phyloP scores from a whole-genome alignment of 2,797 vertebrate species.

The Eulemur mongoz region DNA sequence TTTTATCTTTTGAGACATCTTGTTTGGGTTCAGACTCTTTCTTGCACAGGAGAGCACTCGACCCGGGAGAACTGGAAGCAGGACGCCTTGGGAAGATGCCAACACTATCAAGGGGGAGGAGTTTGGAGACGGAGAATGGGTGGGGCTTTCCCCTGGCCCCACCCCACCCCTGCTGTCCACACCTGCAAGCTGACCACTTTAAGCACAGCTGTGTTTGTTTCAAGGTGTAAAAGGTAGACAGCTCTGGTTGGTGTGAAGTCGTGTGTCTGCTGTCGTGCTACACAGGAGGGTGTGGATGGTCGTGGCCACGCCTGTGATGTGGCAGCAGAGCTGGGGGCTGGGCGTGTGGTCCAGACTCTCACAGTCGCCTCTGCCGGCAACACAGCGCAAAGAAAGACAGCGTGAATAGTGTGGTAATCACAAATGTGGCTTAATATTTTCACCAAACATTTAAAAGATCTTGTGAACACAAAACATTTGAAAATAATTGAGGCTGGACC shows the following conservation, averaged over 20 bases:
- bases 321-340: not conserved
- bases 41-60: not conserved
- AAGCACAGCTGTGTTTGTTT: not conserved
- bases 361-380: accelerated
- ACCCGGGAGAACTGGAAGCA: not conserved
- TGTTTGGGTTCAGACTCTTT: not conserved
- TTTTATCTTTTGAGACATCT: not conserved
- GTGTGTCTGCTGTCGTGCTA: accelerated
- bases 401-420: accelerated
- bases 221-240: accelerated
- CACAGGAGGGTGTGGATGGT: accelerated
- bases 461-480: not conserved
- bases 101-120: accelerated
- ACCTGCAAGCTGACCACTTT: accelerated
- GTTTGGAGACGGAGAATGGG: not conserved
- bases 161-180: accelerated
- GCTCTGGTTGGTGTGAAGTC: too few species aligned
- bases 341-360: too few species aligned
- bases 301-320: accelerated
- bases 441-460: not conserved
- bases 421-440: accelerated
- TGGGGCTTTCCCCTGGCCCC: accelerated
- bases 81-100: not conserved
- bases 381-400: too few species aligned
- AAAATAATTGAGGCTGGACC: too few species aligned